Base-by-base conservation (phyloP, 2,888 invertebrate genomes). In the Heliothis peltigera region DNA sequence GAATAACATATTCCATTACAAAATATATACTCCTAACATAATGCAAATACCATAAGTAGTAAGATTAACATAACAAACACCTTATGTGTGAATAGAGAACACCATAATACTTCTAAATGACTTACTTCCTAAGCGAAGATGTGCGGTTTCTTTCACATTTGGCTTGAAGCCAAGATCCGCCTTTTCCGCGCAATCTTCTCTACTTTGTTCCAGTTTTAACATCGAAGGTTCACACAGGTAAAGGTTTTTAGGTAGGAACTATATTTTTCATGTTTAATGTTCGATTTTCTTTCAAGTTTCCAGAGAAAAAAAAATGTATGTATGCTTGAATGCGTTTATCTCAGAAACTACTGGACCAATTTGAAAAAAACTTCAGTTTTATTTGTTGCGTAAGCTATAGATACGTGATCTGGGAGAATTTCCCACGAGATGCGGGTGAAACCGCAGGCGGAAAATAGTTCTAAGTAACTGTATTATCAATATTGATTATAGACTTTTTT, bases 111-210 rank as follows among this genome's bases (percentile, higher is more conserved):
- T 44, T 59, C 52, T 22, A 12, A 44, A 52, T 18, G 59, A 57
- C 25, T 25, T 48, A 15, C 5, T 25, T 15, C 7, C 25, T 17
- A 10, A 17, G 46, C 39, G 18, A 18, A 39, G 52, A 22, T 10
- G n/a, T 4, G 15, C 43, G 8, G 22, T 53, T 60, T 47, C 53
- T 53, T 53, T 52, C 19, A 4, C 4, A n/a, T 5, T 52, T 60
- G 53, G 60, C 60, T 15, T 1, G 8, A 0, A 39, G 60, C 60
- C 60, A 60, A 60, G 35, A 35, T 18, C 22, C 46, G 18, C 47
- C 43, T 60, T 47, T 60, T 47, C 46, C 19, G 60, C 46, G 39
- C 53, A 53, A 53, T 60, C 53, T 60, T 25, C n/a, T n/a, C 5
- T n/a, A 60, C 39, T 35, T 60, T 47, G 39, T 53, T 12, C 22